phyloP scores from a whole-genome alignment of 2,113 vertebrate genomes.

The Halcyon senegalensis region DNA sequence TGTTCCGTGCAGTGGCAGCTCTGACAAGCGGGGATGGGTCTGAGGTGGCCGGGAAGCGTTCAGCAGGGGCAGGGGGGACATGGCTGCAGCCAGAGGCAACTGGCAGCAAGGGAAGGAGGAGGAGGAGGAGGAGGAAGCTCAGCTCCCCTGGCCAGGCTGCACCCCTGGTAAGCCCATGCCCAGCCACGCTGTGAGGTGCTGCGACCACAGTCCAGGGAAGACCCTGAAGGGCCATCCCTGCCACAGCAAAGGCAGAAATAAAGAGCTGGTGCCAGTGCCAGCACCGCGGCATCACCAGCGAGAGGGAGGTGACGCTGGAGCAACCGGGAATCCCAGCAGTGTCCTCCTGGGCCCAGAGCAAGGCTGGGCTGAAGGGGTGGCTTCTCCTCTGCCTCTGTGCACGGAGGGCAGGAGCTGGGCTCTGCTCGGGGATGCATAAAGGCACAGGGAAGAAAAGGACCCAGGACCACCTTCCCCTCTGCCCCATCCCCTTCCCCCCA shows the following conservation, averaged over 20 bases:
- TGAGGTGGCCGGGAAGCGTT: accelerated
- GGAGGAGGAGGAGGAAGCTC: not conserved
- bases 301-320: not conserved
- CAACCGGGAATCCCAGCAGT: accelerated
- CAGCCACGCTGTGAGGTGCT: accelerated
- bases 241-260: not conserved
- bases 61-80: not conserved
- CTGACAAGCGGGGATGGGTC: not conserved
- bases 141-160: not conserved
- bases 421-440: not conserved
- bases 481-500: not conserved
- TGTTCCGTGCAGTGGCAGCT: not conserved
- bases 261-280: not conserved
- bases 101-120: accelerated
- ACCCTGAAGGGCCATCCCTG: not conserved
- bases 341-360: not conserved
- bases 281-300: accelerated
- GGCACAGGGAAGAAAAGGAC: not conserved
- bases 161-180: not conserved
- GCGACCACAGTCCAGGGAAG: accelerated
- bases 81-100: not conserved
- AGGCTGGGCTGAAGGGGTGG: not conserved
- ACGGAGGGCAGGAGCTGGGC: not conserved
- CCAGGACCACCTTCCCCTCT: not conserved
- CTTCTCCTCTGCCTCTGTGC: not conserved